These are phyloP conservation scores for Teleogryllus occipitalis DNA, from an alignment of 1,140 invertebrate species.

Conservation along the genomic window DNA sequence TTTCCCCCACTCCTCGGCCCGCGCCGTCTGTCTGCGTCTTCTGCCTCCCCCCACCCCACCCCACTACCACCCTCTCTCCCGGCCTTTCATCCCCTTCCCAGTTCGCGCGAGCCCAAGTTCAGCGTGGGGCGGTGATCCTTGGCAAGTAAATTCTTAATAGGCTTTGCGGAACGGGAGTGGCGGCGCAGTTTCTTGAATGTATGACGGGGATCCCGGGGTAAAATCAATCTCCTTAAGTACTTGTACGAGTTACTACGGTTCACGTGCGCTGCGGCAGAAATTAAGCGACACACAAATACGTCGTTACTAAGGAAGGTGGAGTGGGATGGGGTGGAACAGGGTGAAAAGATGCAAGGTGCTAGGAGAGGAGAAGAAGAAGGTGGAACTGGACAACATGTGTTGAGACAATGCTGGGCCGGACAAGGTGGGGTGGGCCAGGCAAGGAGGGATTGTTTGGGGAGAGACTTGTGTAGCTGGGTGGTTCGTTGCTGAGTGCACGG, in stretches of 20 bases:
- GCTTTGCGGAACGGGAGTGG: not conserved
- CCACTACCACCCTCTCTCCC: no score
- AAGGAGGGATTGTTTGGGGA: no score
- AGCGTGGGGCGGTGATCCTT: not conserved
- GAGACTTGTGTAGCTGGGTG: no score
- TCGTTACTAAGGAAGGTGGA: not conserved
- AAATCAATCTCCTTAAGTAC: conserved; percentile 1
- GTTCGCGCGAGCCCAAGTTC: not conserved
- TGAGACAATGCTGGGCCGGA: no score
- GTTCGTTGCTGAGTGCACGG: no score
- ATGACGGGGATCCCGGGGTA: not conserved
- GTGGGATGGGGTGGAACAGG: not conserved
- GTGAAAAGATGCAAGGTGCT: not conserved
- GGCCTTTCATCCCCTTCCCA: not conserved
- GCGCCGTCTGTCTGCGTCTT: not conserved
- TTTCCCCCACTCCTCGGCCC: not conserved
- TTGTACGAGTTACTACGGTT: not conserved
- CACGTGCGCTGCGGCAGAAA: not conserved
- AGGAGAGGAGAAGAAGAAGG: not conserved
- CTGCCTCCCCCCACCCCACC: no score
- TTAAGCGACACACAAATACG: conserved; percentile 4
- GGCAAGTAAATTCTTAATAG: not conserved
- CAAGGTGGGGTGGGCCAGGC: no score
- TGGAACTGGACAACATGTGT: not conserved
- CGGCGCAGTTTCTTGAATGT: not conserved